These are phyloP conservation scores for Hyposoter didymator DNA, from an alignment of 2,888 invertebrate genomes.

Conservation along the genomic window DNA sequence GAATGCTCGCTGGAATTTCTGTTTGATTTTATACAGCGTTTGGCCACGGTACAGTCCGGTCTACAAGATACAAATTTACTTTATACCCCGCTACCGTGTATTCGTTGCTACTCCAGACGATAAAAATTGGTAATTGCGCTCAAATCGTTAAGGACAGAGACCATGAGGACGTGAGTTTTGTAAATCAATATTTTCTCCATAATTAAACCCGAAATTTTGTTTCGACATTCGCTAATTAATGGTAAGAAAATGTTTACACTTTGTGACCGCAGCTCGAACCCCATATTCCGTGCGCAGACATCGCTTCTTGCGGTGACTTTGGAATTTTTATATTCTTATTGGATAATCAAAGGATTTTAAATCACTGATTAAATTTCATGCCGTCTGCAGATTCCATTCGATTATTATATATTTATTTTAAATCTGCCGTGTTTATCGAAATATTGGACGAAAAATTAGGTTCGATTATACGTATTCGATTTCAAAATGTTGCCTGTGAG, in stretches of 20 bases:
- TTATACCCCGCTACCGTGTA: not conserved
- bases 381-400: no score
- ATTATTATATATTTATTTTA: no score
- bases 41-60: conserved; percentile 39
- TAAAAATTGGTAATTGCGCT: not conserved
- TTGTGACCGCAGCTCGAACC: not conserved
- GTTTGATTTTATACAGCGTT: conserved; percentile 53
- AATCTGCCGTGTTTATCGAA: no score
- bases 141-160: not conserved
- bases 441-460: no score
- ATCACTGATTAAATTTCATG: no score
- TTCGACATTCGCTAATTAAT: no score
- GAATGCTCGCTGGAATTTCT: conserved; percentile 78
- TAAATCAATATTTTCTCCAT: not conserved
- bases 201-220: not conserved
- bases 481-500: not conserved
- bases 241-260: not conserved
- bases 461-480: no score
- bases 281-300: not conserved
- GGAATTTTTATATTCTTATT: not conserved
- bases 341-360: no score
- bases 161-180: not conserved
- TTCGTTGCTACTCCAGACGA: not conserved
- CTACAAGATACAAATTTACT: conserved; percentile 54
- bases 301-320: not conserved